Conservation (phyloP, 2,797 vertebrate species). For the Megalops cyprinoides region DNA sequence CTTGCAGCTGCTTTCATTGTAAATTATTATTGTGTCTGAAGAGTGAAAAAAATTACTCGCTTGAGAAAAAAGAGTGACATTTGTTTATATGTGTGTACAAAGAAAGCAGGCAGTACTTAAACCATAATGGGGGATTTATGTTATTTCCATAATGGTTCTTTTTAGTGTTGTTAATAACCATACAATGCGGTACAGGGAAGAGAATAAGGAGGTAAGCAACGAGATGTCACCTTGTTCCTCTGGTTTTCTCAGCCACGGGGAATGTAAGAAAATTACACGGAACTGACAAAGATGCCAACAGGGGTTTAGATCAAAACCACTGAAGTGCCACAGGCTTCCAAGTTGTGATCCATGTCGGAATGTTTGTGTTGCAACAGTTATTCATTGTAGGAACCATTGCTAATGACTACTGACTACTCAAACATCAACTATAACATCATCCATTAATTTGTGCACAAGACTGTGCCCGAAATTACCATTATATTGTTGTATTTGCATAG, state of each 20-base stretch:
- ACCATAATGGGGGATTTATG: neutral
- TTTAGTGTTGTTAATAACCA: neutral
- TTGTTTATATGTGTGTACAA: neutral
- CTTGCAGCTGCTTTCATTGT: neutral
- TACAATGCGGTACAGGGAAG: too few relatives aligned
- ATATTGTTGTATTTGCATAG: neutral
- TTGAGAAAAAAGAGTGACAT: neutral
- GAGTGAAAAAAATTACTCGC: neutral
- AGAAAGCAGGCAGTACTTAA: neutral
- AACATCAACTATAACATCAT: neutral
- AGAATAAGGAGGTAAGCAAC: too few relatives aligned
- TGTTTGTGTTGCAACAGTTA: too few relatives aligned
- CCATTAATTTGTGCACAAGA: constrained; percentile 14
- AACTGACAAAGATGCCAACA: too few relatives aligned
- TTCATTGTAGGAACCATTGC: neutral
- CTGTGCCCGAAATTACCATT: neutral
- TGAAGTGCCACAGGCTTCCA: too few relatives aligned
- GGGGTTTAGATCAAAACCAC: too few relatives aligned
- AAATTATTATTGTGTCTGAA: neutral
- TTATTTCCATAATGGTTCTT: neutral
- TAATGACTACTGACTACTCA: neutral
- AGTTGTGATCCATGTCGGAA: too few relatives aligned
- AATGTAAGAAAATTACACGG: too few relatives aligned
- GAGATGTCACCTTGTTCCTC: too few relatives aligned
- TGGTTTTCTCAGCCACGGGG: too few relatives aligned